Percentiles rank a stretch among this genome's conserved stretches.
Evolutionary conservation across 2,113 vertebrate genomes (phyloP).

Genomic region (Climacteris rufus): DNA sequence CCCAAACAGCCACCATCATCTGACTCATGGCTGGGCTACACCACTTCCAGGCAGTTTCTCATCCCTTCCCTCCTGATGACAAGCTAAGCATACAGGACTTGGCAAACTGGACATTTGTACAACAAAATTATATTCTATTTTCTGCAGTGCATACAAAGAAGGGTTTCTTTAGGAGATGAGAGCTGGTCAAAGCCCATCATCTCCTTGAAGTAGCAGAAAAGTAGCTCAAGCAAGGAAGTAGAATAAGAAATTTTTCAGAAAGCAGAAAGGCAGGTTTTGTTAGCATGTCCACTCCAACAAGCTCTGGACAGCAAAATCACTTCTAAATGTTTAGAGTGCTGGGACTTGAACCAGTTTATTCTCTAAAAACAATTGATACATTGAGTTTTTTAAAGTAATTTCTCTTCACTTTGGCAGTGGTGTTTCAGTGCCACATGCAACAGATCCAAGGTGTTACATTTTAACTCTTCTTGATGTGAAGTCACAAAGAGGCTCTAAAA

Average conservation of each 20-base stretch:
- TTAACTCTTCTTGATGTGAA: not conserved
- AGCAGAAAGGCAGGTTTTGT: not conserved
- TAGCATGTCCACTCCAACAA: not conserved
- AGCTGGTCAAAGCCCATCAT: not conserved
- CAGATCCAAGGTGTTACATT: not conserved
- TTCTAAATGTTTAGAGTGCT: not conserved
- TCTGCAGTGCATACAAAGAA: not conserved
- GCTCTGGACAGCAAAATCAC: not conserved
- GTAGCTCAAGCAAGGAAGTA: conserved; percentile 18
- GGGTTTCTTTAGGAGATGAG: not conserved
- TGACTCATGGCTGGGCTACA: not conserved
- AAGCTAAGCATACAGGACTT: conserved; percentile 30
- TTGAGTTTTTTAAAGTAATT: not conserved
- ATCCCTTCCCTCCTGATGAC: not conserved
- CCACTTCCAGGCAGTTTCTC: not conserved
- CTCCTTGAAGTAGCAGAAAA: not conserved
- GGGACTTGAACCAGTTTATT: not conserved
- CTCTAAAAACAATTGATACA: not conserved
- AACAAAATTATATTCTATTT: not conserved
- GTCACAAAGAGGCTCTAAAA: not conserved
- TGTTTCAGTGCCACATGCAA: not conserved
- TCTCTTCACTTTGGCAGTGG: not conserved
- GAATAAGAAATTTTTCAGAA: not conserved
- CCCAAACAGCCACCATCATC: not conserved
- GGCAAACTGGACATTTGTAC: not conserved